Evolutionary conservation across 92 coral and sea anemone genomes (phyloP).

Genomic region (Phenganax stokvisi): DNA sequence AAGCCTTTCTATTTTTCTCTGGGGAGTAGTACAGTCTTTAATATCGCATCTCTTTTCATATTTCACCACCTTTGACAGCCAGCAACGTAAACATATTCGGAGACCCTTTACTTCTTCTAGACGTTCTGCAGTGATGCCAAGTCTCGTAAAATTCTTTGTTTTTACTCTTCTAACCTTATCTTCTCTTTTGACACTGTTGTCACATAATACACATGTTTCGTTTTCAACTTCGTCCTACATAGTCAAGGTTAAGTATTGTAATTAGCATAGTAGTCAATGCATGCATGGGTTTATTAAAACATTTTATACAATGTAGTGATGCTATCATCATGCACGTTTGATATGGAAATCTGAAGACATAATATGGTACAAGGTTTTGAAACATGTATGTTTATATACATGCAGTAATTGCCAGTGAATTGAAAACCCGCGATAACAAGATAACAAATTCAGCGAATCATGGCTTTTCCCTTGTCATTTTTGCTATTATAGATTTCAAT

Average conservation of each 20-base stretch:
- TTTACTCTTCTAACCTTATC: constrained; percentile 3
- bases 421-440: background rate
- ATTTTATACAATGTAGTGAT: background rate
- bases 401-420: background rate
- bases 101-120: constrained; percentile 19
- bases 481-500: too few relatives aligned
- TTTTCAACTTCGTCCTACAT: background rate
- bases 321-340: background rate
- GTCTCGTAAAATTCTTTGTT: background rate
- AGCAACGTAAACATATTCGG: constrained; percentile 12
- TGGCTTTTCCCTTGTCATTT: too few relatives aligned
- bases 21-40: constrained; percentile 14
- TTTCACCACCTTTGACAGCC: constrained; percentile 26
- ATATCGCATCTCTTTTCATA: constrained; percentile 22
- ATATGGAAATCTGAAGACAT: too few relatives aligned
- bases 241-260: background rate
- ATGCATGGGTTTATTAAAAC: too few relatives aligned
- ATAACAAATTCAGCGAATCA: too few relatives aligned
- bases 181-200: background rate
- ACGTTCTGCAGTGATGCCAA: constrained; percentile 6
- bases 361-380: too few relatives aligned
- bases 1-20: constrained; percentile 16
- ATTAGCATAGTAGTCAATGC: too few relatives aligned
- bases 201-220: constrained; percentile 17
- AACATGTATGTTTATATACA: too few relatives aligned